Conservation (phyloP, 1,140 invertebrate genomes). For the Drosophila pseudoananassae region DNA sequence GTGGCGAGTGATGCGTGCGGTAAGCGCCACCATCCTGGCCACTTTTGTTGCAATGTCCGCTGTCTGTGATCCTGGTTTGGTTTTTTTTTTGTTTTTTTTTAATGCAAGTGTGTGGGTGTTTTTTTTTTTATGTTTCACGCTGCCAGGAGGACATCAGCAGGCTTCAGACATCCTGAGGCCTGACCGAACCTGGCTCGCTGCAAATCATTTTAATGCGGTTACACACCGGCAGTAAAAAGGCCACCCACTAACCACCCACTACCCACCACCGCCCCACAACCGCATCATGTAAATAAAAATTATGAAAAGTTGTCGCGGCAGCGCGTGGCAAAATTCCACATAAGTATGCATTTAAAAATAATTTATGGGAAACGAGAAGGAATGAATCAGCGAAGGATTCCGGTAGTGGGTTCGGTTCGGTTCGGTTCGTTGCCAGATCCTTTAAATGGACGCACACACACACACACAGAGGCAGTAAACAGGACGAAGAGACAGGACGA, state of each 20-base stretch:
- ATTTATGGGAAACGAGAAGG: slow-evolving; percentile 55
- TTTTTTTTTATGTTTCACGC: too few species aligned
- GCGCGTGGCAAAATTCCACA: slow-evolving; percentile 68
- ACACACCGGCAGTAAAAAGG: background rate
- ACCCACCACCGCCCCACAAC: background rate
- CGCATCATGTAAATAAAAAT: slow-evolving; percentile 66
- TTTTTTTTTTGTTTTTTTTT: slow-evolving; percentile 3
- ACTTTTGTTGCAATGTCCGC: slow-evolving; percentile 36
- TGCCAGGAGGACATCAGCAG: slow-evolving; percentile 11
- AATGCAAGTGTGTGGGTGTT: background rate
- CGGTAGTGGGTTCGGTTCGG: background rate
- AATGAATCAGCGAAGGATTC: slow-evolving; percentile 19
- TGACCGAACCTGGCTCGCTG: slow-evolving; percentile 14
- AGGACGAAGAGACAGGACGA: too few species aligned
- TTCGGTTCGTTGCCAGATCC: slow-evolving; percentile 2
- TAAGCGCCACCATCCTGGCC: slow-evolving; percentile 29
- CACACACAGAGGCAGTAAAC: too few species aligned
- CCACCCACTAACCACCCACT: background rate
- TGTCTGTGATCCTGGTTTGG: background rate
- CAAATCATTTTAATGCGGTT: slow-evolving; percentile 64
- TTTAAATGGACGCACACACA: slow-evolving; percentile 42
- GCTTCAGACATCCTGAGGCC: slow-evolving; percentile 19
- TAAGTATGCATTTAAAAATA: slow-evolving; percentile 74
- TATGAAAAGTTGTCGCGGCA: slow-evolving; percentile 67
- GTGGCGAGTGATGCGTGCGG: slow-evolving; percentile 28